A percentile compares a stretch with the other conserved stretches of the same genome.
Evolutionary conservation across 2,888 invertebrate species (phyloP).

Genomic region (Pyrocoelia pectoralis): DNA sequence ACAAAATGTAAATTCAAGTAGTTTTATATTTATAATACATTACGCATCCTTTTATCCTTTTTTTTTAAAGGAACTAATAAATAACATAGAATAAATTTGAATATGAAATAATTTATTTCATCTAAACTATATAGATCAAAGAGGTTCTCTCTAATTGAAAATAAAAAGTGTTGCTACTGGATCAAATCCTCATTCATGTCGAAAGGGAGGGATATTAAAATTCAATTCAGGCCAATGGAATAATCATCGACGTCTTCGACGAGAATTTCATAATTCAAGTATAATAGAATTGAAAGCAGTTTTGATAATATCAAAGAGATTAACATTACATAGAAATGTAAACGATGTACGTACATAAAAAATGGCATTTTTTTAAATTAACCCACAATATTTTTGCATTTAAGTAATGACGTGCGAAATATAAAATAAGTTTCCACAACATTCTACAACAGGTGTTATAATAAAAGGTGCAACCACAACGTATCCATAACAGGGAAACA

Average conservation of each 20-base stretch:
- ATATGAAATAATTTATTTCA: neutral
- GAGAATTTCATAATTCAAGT: constrained; percentile 17
- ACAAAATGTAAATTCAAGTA: too few relatives aligned
- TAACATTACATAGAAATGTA: neutral
- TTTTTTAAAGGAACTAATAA: too few relatives aligned
- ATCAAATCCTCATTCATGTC: constrained; percentile 17
- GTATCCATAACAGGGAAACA: constrained; percentile 27
- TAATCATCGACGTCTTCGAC: constrained; percentile 21
- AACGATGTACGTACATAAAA: too few relatives aligned
- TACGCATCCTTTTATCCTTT: too few relatives aligned
- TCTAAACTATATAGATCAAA: neutral
- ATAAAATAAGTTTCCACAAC: constrained; percentile 2
- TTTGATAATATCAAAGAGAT: constrained; percentile 4
- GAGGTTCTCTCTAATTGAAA: constrained; percentile 7
- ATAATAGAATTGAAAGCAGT: constrained; percentile 12
- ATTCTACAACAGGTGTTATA: constrained; percentile 23
- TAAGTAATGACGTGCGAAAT: neutral
- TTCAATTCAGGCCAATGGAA: constrained; percentile 22
- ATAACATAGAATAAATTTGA: too few relatives aligned
- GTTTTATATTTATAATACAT: too few relatives aligned
- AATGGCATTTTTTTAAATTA: too few relatives aligned
- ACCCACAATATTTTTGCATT: too few relatives aligned
- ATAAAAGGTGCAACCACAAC: constrained; percentile 17
- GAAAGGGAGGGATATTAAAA: constrained; percentile 20
- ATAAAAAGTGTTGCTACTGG: constrained; percentile 14